Conservation (phyloP, 2,113 vertebrate species). For the Acrocephalus arundinaceus region DNA sequence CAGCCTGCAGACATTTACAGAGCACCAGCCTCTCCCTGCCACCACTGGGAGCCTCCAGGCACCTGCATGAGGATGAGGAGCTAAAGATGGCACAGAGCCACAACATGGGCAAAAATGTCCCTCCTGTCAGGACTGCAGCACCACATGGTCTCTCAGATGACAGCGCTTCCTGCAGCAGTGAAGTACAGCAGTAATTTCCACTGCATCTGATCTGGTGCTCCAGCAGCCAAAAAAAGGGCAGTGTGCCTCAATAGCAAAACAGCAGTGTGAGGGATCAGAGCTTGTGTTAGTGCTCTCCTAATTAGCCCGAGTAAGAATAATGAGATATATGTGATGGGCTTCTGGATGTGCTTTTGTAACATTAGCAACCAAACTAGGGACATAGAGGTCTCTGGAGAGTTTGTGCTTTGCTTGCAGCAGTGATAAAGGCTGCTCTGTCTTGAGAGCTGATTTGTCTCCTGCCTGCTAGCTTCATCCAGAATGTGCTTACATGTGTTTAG, state of each 20-base stretch:
- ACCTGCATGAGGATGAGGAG: neutral
- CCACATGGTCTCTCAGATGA: neutral
- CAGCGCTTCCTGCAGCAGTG: neutral
- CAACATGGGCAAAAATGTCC: neutral
- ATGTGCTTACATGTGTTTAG: neutral
- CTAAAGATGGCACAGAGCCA: neutral
- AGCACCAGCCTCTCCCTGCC: neutral
- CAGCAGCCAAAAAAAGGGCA: neutral
- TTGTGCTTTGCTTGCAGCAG: neutral
- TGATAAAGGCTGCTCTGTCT: neutral
- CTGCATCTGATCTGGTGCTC: neutral
- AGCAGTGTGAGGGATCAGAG: neutral
- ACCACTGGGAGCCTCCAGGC: neutral
- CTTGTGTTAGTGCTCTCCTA: neutral
- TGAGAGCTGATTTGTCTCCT: neutral
- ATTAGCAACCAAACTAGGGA: neutral
- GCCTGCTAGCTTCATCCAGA: neutral
- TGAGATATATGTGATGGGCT: neutral
- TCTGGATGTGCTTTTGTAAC: neutral
- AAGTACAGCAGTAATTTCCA: neutral
- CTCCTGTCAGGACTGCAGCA: rapidly evolving
- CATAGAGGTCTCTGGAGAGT: neutral
- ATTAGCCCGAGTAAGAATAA: neutral
- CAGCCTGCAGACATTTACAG: neutral
- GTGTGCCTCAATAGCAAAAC: neutral